Base-by-base conservation (phyloP, 2,888 invertebrate species). In the Ellobium chinense region DNA sequence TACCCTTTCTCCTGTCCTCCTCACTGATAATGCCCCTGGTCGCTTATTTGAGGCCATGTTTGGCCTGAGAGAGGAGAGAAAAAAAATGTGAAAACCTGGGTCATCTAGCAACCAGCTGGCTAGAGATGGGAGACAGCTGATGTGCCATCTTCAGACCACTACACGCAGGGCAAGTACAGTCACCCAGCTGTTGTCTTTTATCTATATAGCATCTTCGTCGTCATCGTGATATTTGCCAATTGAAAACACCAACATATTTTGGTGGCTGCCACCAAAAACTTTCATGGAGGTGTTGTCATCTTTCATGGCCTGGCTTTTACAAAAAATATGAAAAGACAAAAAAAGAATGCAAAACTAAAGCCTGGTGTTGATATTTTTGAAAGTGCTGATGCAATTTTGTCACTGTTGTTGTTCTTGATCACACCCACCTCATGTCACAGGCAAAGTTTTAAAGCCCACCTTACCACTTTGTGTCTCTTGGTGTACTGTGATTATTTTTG, bases 181-280 rank as follows among this genome's bases (percentile, higher is more conserved):
- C n/a, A 27, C 7, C 18, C 74, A 39, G 63, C 63, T 76, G 65
- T 66, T 76, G 76, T 76, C 24, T 12, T 46, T 34, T 75, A 27
- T 62, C 39, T 65, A 29, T 75, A 46, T 75, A 65, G 63, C 65
- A 65, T 76, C 65, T 36, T n/a, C 54, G 56, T 65, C 56, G 29
- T 34, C 29, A 9, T 63, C 36, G 24, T 60, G 18, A 9, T 37
- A 56, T 14, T 4, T 31, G 76, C 36, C 65, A 66, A 1, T 56
- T 18, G 46, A 18, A 46, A 46, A 46, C 24, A 62, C 24, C 24
- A 62, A 60, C 7, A n/a, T 21, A 21, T 29, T n/a, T 27, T 62
- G 14, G 14, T 24, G n/a, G 7, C 21, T 27, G 29, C 29, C 24
- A 62, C 62, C 4, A 62, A 14, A 14, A 27, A 27, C 29, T 24